Base-by-base conservation (phyloP, 2,888 invertebrate species). In the Dione vanillae region DNA sequence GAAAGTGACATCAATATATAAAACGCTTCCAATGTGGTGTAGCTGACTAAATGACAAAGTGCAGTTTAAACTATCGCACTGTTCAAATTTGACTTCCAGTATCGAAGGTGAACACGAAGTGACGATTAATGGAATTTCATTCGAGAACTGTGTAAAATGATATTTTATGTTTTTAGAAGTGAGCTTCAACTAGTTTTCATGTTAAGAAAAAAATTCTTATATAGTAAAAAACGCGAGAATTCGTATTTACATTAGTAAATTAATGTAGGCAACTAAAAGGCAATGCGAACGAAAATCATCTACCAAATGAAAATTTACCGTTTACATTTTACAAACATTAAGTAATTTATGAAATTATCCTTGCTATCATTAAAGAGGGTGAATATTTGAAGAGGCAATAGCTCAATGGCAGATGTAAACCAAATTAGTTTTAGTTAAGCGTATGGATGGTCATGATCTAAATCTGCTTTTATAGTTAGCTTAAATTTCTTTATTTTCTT, bases 231-330 rank as follows among this genome's bases (percentile, higher is more conserved):
- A 51, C 6, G 20, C 20, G 12, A 8, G 51, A 52, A 37, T 56
- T n/a, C 16, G 37, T 56, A 37, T 37, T 52, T 56, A 37, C 56
- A 56, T 56, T 56, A 56, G 16, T 37, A 37, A 56, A 56, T 56
- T 56, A 56, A 56, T 37, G 9, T 9, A 56, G 16, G n/a, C 37
- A 37, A n/a, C 37, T 37, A 37, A 56, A 56, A 37, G 56, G 37
- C 11, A n/a, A 16, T 11, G n/a, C n/a, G 37, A 27, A 52, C 52
- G 27, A 52, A 52, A 52, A 27, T 27, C 27, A 27, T 52, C 20
- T 35, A 27, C 27, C 5, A 14, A 52, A 52, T 52, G 52, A 52
- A 35, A 52, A 52, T 52, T 52, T 52, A 52, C 27, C 14, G 52
- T 2, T 27, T 14, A 16, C 54, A 37, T 56, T 37, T 56, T 11